Evolutionary conservation across 2,797 vertebrate species (phyloP), one percentile per base, ranked within the genome.

Genomic region (Tokudaia muenninki): DNA sequence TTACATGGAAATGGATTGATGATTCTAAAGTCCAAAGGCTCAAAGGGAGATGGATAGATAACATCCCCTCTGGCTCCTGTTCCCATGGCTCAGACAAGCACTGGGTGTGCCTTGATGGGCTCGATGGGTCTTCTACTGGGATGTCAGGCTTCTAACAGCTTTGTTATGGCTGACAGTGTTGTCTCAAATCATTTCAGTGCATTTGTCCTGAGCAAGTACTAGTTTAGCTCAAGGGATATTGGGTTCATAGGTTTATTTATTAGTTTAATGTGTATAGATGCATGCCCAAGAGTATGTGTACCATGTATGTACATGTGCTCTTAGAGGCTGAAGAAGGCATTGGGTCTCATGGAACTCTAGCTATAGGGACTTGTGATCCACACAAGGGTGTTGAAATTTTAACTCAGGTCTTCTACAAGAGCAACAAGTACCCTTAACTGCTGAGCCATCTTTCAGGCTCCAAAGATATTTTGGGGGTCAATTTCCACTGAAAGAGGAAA

Each of bases 1-100:
- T 57, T 87, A 50, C 9, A 59, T 44, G 10, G 57, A 16, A 86
- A 63, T 3, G 70, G 44, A 57, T n/a, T 82, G 22, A 47, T 75
- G 55, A 74, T 90, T 95, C 47, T 52, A 50, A 94, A 65, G 75
- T 93, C 52, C 81, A 75, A 65, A 93, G 31, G 19, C 61, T 55
- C 59, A 70, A 92, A 87, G 26, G 41, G 63, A 88, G 52, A 77
- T 1, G 11, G 3, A 47, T 0, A 57, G 41, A 77, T 78, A 84
- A 81, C 41, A 34, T 12, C 57, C 78, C 52, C 47, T 80, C 41
- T n/a, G 4, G 6, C 9, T 61, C 82, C 50, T 50, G 2, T 9
- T 65, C 8, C 78, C 47, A 34, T 0, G 31, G n/a, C 44, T 95
- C 63, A 55, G 59, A 37, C 4, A 26, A 55, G 65, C 37, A 31